A percentile compares a stretch with the other conserved stretches of the same genome.
These are phyloP conservation scores for Paedocypris micromegethes DNA, from an alignment of 2,797 vertebrate genomes.

Conservation along the genomic window DNA sequence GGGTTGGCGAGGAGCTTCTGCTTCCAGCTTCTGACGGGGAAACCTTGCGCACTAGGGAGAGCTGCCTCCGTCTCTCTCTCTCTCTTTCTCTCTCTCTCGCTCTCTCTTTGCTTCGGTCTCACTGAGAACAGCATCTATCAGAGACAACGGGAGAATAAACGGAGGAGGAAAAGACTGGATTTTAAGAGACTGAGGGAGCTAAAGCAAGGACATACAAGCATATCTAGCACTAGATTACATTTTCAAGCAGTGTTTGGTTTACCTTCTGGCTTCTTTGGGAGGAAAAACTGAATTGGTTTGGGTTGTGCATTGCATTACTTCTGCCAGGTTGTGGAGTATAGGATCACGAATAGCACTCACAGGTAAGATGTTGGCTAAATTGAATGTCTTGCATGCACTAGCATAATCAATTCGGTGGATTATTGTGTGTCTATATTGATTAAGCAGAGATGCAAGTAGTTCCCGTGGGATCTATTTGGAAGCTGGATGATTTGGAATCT, in stretches of 20 bases:
- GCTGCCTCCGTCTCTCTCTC: constrained; percentile 7
- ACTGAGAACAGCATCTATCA: constrained; percentile 21
- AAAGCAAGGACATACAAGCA: constrained; percentile 18
- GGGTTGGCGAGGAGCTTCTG: constrained; percentile 41
- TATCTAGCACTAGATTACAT: constrained; percentile 2
- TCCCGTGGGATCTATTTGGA: too few species aligned
- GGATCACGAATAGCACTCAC: constrained; percentile 54
- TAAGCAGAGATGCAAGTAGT: constrained; percentile 44
- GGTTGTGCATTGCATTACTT: constrained; percentile 40
- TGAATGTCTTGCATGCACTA: neutral
- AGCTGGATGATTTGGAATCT: too few species aligned
- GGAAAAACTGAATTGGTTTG: constrained; percentile 30
- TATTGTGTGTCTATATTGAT: neutral
- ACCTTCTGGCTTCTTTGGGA: neutral
- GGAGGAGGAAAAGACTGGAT: constrained; percentile 17
- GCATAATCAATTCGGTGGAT: neutral
- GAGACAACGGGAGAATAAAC: constrained; percentile 7
- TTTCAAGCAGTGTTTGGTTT: constrained; percentile 15
- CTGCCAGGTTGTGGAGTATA: constrained; percentile 60
- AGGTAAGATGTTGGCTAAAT: constrained; percentile 60
- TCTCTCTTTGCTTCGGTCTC: constrained; percentile 9
- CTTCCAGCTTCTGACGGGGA: constrained; percentile 38
- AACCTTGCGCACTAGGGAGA: constrained; percentile 36
- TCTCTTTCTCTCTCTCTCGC: constrained; percentile 17
- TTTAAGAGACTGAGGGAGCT: constrained; percentile 33